Base-by-base conservation (phyloP, 2,888 invertebrate species). In the Lithophane leautieri region DNA sequence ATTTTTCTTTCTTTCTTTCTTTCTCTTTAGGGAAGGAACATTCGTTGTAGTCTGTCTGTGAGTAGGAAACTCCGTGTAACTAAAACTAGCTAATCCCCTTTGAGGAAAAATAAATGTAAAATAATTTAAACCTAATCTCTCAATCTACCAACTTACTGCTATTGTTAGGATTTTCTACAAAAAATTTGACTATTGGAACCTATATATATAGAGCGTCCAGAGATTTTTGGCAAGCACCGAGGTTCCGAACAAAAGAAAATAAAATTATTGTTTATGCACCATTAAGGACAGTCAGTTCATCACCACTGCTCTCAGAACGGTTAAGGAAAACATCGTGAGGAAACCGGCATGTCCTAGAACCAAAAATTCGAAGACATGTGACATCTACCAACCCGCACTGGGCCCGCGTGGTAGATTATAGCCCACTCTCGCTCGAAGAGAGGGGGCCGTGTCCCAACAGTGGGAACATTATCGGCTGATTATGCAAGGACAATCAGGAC, bases 161-260 rank as follows among this genome's bases (percentile, higher is more conserved):
- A n/a, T 19, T 61, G 19, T 34, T n/a, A 4, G 16, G 6, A 60
- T 14, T 8, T n/a, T 52, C 9, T 50, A 4, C 14, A 11, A 44
- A 73, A 3, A 25, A 62, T 61, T 52, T 52, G n/a, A 14, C 8
- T 47, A 1, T 63, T 9, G 19, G 7, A 4, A 6, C 34, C 34
- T 40, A 50, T n/a, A 40, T n/a, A 40, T 12, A 52, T 28, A 47
- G 16, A 74, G n/a, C 34, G 34, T 42, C 22, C 16, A n/a, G 11
- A 74, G 19, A 61, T 19, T 44, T 44, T 58, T 78, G 63, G 63
- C 63, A 70, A 78, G 42, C 42, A 25, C 9, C 25, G 70, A 44
- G 14, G 8, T 70, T 14, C 11, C 6, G 22, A 40, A 44, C 34
- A 56, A 50, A 52, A 70, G 11, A 50, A 73, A 19, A 62, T 44